Evolutionary conservation across 2,888 invertebrate genomes (phyloP).

Genomic region (Dasypolia templi): DNA sequence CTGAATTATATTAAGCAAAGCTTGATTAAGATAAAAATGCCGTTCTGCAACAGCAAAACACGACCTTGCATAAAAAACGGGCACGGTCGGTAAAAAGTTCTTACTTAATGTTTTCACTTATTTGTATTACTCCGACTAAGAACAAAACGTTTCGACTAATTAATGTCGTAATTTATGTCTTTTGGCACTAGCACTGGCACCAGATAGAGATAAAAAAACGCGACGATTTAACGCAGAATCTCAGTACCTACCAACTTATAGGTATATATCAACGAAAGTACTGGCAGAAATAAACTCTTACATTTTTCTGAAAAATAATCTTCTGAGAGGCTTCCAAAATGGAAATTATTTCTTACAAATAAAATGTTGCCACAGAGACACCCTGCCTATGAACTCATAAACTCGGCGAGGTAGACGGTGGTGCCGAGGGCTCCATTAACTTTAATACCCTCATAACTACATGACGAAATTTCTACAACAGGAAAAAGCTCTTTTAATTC

Average conservation of each 20-base stretch:
- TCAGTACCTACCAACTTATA: conserved; percentile 21
- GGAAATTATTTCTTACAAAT: conserved; percentile 76
- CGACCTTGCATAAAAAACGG: conserved; percentile 18
- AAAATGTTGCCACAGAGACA: conserved; percentile 77
- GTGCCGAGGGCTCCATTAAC: conserved; percentile 83
- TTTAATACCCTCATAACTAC: conserved; percentile 86
- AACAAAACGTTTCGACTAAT: conserved; percentile 53
- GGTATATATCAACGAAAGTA: conserved; percentile 31
- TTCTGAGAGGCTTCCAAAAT: conserved; percentile 66
- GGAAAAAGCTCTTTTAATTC: conserved; percentile 86
- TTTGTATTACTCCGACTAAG: conserved; percentile 33
- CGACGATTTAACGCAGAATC: conserved; percentile 25
- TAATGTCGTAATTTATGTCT: conserved; percentile 50
- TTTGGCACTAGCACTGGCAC: conserved; percentile 54
- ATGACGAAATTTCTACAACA: conserved; percentile 84
- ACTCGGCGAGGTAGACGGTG: conserved; percentile 78
- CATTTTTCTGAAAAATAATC: conserved; percentile 63
- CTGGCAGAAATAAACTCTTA: conserved; percentile 49
- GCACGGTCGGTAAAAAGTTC: conserved; percentile 17
- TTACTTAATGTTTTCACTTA: conserved; percentile 41
- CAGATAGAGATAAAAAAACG: conserved; percentile 39
- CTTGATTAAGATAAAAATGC: conserved; percentile 24
- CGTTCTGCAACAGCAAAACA: conserved; percentile 22
- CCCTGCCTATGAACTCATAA: conserved; percentile 82
- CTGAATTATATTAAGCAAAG: conserved; percentile 24